Conservation (phyloP, 1,140 invertebrate genomes). For the Druon quercuslanigerum region DNA sequence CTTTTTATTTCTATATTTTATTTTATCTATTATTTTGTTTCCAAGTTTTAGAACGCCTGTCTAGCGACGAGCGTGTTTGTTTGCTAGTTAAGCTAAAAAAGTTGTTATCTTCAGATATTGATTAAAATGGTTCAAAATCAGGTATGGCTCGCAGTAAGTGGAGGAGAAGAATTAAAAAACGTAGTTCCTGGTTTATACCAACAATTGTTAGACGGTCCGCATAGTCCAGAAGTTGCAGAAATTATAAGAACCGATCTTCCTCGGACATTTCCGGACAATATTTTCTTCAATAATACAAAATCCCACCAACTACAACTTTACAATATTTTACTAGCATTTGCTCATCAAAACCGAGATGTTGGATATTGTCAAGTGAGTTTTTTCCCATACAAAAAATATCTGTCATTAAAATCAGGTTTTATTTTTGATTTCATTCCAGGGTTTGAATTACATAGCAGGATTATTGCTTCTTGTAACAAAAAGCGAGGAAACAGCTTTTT, state of each 20-base stretch:
- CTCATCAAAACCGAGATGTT: slow-evolving; percentile 89
- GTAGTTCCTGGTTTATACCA: slow-evolving; percentile 83
- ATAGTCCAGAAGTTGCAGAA: slow-evolving; percentile 83
- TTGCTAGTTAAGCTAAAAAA: no score
- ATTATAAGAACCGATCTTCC: slow-evolving; percentile 90
- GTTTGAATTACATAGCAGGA: slow-evolving; percentile 94
- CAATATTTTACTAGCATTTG: slow-evolving; percentile 92
- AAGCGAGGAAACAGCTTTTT: slow-evolving; percentile 93
- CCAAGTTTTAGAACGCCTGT: no score
- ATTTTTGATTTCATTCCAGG: slow-evolving; percentile 73
- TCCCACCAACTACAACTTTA: slow-evolving; percentile 85
- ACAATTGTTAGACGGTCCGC: slow-evolving; percentile 80
- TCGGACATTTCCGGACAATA: slow-evolving; percentile 95
- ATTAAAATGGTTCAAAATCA: slow-evolving; percentile 22
- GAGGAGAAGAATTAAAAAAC: slow-evolving; percentile 83
- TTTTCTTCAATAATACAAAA: slow-evolving; percentile 88
- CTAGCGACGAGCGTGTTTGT: no score
- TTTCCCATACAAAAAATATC: slow-evolving; percentile 15
- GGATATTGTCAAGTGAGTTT: slow-evolving; percentile 90
- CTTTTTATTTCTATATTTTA: no score
- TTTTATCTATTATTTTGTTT: no score
- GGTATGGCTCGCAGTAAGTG: slow-evolving; percentile 91
- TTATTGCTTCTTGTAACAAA: slow-evolving; percentile 89
- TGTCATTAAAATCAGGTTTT: slow-evolving; percentile 31
- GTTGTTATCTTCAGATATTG: slow-evolving; percentile 3